A percentile compares a stretch with the other conserved stretches of the same genome.
phyloP scores from a whole-genome alignment of 2,113 vertebrate genomes.

The Romanogobio albipinnatus region DNA sequence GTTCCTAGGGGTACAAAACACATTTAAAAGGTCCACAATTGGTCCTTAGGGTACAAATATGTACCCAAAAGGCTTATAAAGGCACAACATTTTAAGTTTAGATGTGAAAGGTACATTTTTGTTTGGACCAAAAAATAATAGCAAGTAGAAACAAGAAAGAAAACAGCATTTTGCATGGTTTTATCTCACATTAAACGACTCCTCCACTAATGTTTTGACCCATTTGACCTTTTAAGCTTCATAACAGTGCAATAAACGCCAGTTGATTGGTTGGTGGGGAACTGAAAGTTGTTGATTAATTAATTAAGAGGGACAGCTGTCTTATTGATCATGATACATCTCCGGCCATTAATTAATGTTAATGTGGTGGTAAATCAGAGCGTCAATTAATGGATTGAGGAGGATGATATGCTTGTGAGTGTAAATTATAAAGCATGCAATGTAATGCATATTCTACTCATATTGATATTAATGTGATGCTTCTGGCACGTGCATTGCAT shows the following conservation, averaged over 20 bases:
- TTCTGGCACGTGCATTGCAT: not conserved
- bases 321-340: constrained; percentile 13
- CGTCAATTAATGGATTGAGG: not conserved
- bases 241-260: not conserved
- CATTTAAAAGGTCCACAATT: too few species aligned
- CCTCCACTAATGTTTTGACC: constrained; percentile 1
- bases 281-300: constrained; percentile 8
- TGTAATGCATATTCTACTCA: not conserved
- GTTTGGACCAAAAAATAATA: not conserved
- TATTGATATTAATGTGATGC: not conserved
- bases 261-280: not conserved
- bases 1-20: too few species aligned
- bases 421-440: constrained; percentile 1
- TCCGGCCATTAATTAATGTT: not conserved
- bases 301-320: constrained; percentile 1
- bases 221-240: not conserved
- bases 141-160: not conserved
- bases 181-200: not conserved
- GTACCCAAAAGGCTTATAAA: too few species aligned
- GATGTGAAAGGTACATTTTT: too few species aligned
- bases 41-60: too few species aligned
- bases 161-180: not conserved
- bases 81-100: too few species aligned
- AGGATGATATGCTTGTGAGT: not conserved
- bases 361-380: constrained; percentile 29